Evolutionary conservation across 2,113 vertebrate genomes (phyloP), one percentile per base, ranked within the genome.

Genomic region (Sinocyclocheilus maitianheensis): DNA sequence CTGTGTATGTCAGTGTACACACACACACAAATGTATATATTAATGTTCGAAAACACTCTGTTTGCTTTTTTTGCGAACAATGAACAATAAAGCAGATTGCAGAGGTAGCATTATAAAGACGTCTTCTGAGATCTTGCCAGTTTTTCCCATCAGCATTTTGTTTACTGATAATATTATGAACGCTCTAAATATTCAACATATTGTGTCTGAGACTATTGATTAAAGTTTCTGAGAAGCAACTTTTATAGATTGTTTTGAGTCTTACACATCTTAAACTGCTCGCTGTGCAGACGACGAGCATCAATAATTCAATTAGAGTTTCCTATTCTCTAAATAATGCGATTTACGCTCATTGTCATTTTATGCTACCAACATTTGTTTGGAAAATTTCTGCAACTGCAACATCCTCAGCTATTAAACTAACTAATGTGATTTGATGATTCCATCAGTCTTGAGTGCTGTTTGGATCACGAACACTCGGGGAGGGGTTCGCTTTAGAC

Each of bases 301-400:
- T 72, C 88, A 90, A 89, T 92, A 93, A 94, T 94, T 88, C 48
- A 91, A 91, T 93, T 88, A 89, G 48, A 74, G 53, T 83, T 89
- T 89, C 75, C 74, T 91, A 90, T 91, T 78, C 67, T 91, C 43
- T 1, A 74, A 84, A 76, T 86, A 81, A 92, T 91, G 87, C 86
- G 51, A 87, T 89, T 94, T 90, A 91, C 87, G 79, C 90, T 85
- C 89, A 91, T 89, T 86, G 83, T 87, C 90, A 90, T 87, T 75
- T 84, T 82, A 85, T 82, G 83, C 90, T 86, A 87, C 90, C 89
- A 30, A 80, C 72, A 87, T 92, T 91, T 11, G 87, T 91, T 91
- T 90, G 18, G 18, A 30, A 75, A 72, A 80, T 85, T 12, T 40
- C 67, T 82, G 87, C 87, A 85, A 89, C 77, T 82, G 86, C 87